A percentile compares a stretch with the other conserved stretches of the same genome.
phyloP scores from a whole-genome alignment of 2,888 invertebrate genomes.

The Tenthredo scrophulariae region DNA sequence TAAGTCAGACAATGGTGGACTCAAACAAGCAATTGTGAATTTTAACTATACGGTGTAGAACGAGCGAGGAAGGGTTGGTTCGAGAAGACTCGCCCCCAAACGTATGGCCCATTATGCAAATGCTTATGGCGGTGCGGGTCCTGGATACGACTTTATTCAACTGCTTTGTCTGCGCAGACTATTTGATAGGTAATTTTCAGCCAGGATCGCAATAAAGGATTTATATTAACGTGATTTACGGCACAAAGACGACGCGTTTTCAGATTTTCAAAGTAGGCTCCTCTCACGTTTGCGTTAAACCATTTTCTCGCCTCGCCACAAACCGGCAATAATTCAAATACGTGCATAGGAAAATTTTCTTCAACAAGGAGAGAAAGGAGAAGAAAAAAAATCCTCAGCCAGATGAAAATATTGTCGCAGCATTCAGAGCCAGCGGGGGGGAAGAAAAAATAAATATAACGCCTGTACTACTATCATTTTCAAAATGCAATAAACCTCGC shows the following conservation, averaged over 20 bases:
- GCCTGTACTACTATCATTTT: not conserved
- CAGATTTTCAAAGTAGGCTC: constrained; percentile 5
- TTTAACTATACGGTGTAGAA: constrained; percentile 51
- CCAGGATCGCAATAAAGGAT: constrained; percentile 41
- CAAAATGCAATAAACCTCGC: not conserved
- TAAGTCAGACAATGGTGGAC: constrained; percentile 54
- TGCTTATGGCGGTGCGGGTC: constrained; percentile 35
- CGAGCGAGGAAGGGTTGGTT: constrained; percentile 45
- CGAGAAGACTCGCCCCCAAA: constrained; percentile 49
- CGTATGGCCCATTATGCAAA: constrained; percentile 57
- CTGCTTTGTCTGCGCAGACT: constrained; percentile 53
- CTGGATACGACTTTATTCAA: constrained; percentile 50
- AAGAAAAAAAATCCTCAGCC: not conserved
- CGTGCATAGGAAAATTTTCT: not conserved
- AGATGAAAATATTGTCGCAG: constrained; percentile 18
- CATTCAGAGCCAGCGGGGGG: not conserved
- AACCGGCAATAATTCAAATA: not conserved
- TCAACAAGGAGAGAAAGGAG: not conserved
- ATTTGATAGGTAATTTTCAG: constrained; percentile 53
- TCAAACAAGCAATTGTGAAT: constrained; percentile 56
- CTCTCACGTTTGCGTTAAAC: not conserved
- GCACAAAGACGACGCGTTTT: constrained; percentile 24
- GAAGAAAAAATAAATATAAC: not conserved
- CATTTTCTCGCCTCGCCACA: not conserved
- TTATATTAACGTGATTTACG: constrained; percentile 48